phyloP scores from a whole-genome alignment of 2,113 vertebrate genomes.

The Cervus canadensis region DNA sequence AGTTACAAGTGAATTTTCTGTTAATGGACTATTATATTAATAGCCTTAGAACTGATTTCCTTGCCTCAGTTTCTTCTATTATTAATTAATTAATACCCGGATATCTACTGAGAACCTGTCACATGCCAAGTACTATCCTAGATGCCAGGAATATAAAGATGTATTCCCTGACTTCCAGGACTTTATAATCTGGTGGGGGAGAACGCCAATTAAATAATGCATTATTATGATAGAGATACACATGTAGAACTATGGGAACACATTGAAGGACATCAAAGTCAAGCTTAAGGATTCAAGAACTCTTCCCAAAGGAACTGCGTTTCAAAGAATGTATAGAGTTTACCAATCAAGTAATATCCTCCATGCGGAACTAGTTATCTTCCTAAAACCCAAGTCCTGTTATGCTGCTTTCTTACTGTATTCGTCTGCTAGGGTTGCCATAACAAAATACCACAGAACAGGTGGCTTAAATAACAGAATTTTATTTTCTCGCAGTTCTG shows the following conservation, averaged over 20 bases:
- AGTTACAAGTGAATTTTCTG: background rate
- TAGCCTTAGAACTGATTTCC: background rate
- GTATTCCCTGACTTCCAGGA: background rate
- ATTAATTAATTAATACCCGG: conserved; percentile 24
- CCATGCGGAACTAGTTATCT: background rate
- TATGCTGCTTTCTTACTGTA: background rate
- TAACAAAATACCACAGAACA: background rate
- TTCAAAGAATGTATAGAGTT: background rate
- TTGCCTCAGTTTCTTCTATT: background rate
- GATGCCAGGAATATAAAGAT: background rate
- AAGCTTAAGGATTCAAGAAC: conserved; percentile 8
- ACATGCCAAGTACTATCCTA: background rate
- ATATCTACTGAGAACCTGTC: background rate
- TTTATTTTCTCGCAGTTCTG: background rate
- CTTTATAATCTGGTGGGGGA: background rate
- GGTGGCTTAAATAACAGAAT: background rate
- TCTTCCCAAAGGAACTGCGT: background rate
- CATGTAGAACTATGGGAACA: background rate
- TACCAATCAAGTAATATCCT: background rate
- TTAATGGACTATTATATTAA: background rate
- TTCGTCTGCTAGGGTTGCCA: background rate
- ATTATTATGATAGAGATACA: background rate
- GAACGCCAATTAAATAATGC: background rate
- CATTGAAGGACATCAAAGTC: background rate
- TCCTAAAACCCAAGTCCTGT: background rate